These are phyloP conservation scores for Entomobrya proxima DNA, from an alignment of 2,888 invertebrate species.

Conservation along the genomic window DNA sequence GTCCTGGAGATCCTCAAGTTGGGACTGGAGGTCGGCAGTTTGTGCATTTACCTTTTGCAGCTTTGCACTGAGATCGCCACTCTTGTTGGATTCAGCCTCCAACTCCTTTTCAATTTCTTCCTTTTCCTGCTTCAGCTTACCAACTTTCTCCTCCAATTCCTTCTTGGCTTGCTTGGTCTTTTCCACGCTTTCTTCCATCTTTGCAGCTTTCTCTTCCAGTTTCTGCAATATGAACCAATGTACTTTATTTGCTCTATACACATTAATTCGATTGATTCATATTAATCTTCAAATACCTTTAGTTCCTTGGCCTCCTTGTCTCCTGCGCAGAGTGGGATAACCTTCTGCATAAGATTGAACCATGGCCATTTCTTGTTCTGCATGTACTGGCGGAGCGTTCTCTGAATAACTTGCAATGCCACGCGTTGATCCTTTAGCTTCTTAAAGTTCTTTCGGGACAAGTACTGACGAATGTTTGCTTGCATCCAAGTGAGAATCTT, in stretches of 20 bases:
- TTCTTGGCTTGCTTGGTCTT: slow-evolving; percentile 97
- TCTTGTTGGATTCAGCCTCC: slow-evolving; percentile 94
- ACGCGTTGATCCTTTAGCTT: slow-evolving; percentile 80
- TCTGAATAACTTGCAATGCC: slow-evolving; percentile 98
- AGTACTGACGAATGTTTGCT: slow-evolving; percentile 82
- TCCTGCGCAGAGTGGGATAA: slow-evolving; percentile 99
- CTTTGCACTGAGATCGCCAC: slow-evolving; percentile 94
- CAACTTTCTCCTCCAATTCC: slow-evolving; percentile 95
- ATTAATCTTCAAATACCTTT: slow-evolving; percentile 82
- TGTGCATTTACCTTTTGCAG: slow-evolving; percentile 94
- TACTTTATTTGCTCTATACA: no score
- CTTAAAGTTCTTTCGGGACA: slow-evolving; percentile 92
- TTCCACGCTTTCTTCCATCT: slow-evolving; percentile 94
- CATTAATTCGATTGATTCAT: background rate
- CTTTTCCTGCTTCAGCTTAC: slow-evolving; percentile 95
- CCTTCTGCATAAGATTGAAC: slow-evolving; percentile 97
- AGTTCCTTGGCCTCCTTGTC: slow-evolving; percentile 99
- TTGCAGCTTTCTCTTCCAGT: slow-evolving; percentile 96
- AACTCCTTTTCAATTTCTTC: slow-evolving; percentile 90
- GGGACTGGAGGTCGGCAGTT: slow-evolving; percentile 96
- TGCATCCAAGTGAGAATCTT: slow-evolving; percentile 99
- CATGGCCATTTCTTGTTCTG: slow-evolving; percentile 99
- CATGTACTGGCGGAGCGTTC: slow-evolving; percentile 99
- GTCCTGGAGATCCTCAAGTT: slow-evolving; percentile 83
- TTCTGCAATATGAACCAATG: no score